These are phyloP conservation scores for Theodoxus fluviatilis DNA, from an alignment of 2,888 invertebrate genomes.

Conservation along the genomic window DNA sequence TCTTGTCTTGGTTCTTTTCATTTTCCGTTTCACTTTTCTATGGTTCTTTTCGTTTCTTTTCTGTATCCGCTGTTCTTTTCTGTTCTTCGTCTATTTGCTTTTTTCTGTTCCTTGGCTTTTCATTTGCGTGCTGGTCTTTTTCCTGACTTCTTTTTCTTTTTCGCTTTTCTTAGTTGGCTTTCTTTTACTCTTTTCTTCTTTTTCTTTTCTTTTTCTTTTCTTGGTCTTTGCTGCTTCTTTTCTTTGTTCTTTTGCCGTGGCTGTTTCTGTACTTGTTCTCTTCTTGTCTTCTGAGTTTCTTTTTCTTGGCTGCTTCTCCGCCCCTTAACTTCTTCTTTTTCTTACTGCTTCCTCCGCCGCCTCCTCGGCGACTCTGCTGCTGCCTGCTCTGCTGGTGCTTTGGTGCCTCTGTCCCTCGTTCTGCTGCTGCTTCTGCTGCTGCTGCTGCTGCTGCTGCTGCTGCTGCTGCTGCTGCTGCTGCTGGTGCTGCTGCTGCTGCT, in stretches of 20 bases:
- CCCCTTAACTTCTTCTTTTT: not conserved
- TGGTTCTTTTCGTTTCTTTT: not conserved
- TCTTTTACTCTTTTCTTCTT: not conserved
- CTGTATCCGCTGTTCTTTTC: not conserved
- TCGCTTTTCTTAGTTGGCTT: not conserved
- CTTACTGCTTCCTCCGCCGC: constrained; percentile 1
- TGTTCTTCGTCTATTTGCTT: not conserved
- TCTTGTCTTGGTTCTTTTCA: not conserved
- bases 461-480: not conserved
- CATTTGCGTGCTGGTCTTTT: not conserved
- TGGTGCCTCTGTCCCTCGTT: not conserved
- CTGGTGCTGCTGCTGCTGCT: constrained; percentile 8
- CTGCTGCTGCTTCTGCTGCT: constrained; percentile 15
- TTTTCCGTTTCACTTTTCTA: not conserved
- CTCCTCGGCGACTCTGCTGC: not conserved
- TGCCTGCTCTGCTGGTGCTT: not conserved
- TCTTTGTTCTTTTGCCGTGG: not conserved
- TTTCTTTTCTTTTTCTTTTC: constrained; percentile 12
- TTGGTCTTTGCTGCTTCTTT: not conserved
- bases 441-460: not conserved
- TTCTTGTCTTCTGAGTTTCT: not conserved
- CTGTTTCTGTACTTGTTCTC: not conserved
- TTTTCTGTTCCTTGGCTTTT: not conserved
- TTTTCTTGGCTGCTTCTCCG: constrained; percentile 5
- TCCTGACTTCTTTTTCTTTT: not conserved